Evolutionary conservation across 2,113 vertebrate species (phyloP), one percentile per base, ranked within the genome.

Genomic region (Notothenia rossii): DNA sequence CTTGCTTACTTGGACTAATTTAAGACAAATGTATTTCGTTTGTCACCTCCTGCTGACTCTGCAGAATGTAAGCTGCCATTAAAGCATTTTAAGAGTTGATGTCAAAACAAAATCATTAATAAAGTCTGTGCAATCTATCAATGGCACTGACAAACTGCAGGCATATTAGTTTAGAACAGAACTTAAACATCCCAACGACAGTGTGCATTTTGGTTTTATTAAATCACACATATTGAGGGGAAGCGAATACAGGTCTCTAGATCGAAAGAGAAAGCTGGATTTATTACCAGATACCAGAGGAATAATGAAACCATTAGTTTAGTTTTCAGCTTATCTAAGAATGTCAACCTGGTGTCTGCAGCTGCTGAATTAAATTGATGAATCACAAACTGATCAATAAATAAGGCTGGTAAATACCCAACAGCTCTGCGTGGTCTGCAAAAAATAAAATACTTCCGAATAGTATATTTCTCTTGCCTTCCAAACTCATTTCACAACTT

Each of bases 11-110:
- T 86, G 51, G 67, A 49, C 33, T 66, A 18, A 50, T 45, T 77
- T 72, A 40, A 60, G 7, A 36, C 36, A 50, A 15, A 85, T 88
- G 72, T 61, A 29, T 12, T 69, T 70, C 48, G 18, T 81, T 67
- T 80, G 63, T 81, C 85, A 70, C 43, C 46, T 81, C 54, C 69
- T 85, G 86, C 82, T 88, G 84, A 90, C 82, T 83, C 65, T 43
- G 75, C 80, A 82, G 51, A 85, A 87, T 10, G 8, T 66, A 49
- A 74, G 84, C 49, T 15, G 53, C 61, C 54, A 66, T 84, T 70
- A 78, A 84, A 82, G 66, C 46, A 46, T 81, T 73, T 82, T 75
- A 84, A 75, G 56, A 76, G 46, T 67, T 56, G 56, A 3, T 72
- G 72, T 85, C 81, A 82, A 80, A 84, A 84, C 56, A 65, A 22